Evolutionary conservation across 2,888 invertebrate genomes (phyloP), one percentile per base, ranked within the genome.

Genomic region (Agrotis ipsilon): DNA sequence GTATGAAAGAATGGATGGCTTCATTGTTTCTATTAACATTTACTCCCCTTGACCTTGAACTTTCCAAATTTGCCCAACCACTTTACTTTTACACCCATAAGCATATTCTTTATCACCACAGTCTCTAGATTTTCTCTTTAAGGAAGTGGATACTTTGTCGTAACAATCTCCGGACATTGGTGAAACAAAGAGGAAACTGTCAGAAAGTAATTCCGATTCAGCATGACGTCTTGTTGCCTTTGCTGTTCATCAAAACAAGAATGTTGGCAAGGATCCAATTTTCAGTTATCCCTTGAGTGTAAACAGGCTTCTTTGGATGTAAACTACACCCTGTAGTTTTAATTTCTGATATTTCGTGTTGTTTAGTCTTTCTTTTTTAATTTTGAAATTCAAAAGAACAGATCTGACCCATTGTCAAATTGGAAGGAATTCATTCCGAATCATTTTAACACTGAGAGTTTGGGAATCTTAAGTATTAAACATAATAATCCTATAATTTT

Each of bases 201-300:
- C 84, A 75, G 52, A 78, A 86, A 82, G 62, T 80, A 82, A 83
- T 85, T 77, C 78, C 61, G 77, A 83, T 81, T 80, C 82, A 78
- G 81, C 78, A 81, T 86, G 80, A 86, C 75, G 78, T 69, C 75
- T 82, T 80, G 78, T 77, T 80, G 54, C 60, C 71, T 78, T 68
- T 59, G 72, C 72, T 83, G 73, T 81, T 79, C 68, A 86, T 75
- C 78, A 71, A 71, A 77, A 79, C 66, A 71, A 74, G 70, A 69
- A 55, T 61, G 63, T 84, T 88, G 89, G 89, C 89, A 71, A 62
- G 52, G 21, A 43, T 72, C 88, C 89, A 88, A 83, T 81, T 68
- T 76, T 80, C 73, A 74, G 52, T 16, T 24, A 69, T 59, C 46
- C 57, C 24, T 62, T 43, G 60, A 68, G 65, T 67, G 43, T 73